Evolutionary conservation across 2,113 vertebrate species (phyloP).

Genomic region (Argyrosomus japonicus): DNA sequence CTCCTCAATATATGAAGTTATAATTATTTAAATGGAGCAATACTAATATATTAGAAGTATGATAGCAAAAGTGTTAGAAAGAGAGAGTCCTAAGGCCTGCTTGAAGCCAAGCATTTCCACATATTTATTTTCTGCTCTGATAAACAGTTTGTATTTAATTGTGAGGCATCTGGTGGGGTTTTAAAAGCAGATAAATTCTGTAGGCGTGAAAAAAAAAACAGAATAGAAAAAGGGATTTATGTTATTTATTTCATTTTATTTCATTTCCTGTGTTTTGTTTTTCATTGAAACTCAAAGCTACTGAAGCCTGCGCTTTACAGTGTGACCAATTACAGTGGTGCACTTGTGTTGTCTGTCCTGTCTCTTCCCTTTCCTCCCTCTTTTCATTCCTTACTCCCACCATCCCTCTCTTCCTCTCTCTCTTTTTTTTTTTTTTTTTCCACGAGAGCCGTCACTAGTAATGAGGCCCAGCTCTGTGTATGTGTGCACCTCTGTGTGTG

Average conservation of each 20-base stretch:
- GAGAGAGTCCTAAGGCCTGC: conserved; percentile 30
- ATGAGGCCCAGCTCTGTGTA: conserved; percentile 89
- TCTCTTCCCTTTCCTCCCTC: conserved; percentile 69
- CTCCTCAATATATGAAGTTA: background rate
- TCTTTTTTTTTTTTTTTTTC: conserved; percentile 73
- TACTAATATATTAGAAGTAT: background rate
- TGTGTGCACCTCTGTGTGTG: conserved; percentile 27
- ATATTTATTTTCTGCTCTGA: conserved; percentile 36
- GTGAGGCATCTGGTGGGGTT: conserved; percentile 35
- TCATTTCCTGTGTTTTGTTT: conserved; percentile 46
- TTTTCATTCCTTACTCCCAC: conserved; percentile 67
- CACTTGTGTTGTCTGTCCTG: conserved; percentile 80
- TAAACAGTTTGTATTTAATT: conserved; percentile 60
- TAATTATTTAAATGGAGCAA: background rate
- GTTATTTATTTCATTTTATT: conserved; percentile 42
- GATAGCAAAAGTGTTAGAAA: background rate
- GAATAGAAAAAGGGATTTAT: conserved; percentile 28
- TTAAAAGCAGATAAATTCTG: conserved; percentile 59
- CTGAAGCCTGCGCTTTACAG: conserved; percentile 67
- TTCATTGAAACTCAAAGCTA: conserved; percentile 50
- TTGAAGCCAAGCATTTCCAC: conserved; percentile 47
- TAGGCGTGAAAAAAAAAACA: conserved; percentile 30
- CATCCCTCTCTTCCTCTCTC: conserved; percentile 71
- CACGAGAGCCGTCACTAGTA: conserved; percentile 90
- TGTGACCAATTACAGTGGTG: conserved; percentile 91